Evolutionary conservation across 1,140 invertebrate genomes (phyloP).

Genomic region (Helicoverpa armigera): DNA sequence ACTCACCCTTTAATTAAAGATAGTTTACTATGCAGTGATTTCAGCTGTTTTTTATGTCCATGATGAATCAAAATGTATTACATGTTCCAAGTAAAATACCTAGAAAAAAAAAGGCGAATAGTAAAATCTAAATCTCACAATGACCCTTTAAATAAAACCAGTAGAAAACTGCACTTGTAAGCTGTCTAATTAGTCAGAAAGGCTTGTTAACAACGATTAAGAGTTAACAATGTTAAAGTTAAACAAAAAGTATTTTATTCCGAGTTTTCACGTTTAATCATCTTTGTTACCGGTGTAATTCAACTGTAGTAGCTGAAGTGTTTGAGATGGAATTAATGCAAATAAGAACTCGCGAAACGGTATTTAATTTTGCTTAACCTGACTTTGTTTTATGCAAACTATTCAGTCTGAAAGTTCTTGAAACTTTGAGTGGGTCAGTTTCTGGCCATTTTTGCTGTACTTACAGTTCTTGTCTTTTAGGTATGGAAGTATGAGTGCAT

Average conservation of each 20-base stretch:
- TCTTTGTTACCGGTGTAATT: constrained; percentile 16
- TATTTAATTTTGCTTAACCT: neutral
- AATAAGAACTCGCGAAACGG: neutral
- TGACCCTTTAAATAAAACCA: neutral
- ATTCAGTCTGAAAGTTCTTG: neutral
- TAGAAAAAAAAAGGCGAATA: neutral
- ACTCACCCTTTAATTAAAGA: too few relatives aligned
- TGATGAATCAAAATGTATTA: too few relatives aligned
- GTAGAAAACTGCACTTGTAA: constrained; percentile 6
- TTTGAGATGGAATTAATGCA: neutral
- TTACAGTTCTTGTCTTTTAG: neutral
- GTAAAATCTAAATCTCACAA: neutral
- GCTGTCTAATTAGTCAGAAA: constrained; percentile 8
- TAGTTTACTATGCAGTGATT: too few relatives aligned
- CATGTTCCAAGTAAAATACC: neutral
- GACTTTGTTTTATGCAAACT: neutral
- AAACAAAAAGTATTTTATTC: neutral
- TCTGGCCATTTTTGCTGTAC: neutral
- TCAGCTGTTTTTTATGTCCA: too few relatives aligned
- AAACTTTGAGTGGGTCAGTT: too few relatives aligned
- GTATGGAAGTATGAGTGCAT: too few relatives aligned
- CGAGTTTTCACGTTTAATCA: neutral
- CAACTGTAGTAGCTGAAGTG: neutral
- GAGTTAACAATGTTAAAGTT: neutral
- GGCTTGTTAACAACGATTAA: constrained; percentile 1